phyloP scores from a whole-genome alignment of 2,113 vertebrate species.

The Sula dactylatra region DNA sequence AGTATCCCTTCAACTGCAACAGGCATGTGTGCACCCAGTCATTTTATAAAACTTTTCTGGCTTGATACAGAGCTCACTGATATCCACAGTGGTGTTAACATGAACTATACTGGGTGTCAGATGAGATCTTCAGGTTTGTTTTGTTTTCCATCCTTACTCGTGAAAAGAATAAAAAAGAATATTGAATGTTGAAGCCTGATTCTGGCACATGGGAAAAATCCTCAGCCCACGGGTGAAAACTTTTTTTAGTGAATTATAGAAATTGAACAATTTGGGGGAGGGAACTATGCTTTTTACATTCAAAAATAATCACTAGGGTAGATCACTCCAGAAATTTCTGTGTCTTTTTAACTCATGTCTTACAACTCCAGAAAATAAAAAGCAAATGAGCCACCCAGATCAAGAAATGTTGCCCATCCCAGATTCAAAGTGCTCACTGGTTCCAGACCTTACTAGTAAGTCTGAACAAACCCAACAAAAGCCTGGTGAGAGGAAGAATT shows the following conservation, averaged over 20 bases:
- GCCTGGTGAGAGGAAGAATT: not conserved
- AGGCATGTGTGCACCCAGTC: not conserved
- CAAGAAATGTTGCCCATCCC: not conserved
- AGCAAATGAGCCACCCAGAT: not conserved
- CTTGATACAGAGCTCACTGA: not conserved
- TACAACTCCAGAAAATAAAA: not conserved
- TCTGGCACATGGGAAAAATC: not conserved
- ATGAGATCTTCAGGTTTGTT: not conserved
- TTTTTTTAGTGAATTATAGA: not conserved
- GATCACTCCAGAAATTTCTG: not conserved
- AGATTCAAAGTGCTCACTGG: not conserved
- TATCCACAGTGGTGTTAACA: not conserved
- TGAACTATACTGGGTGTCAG: not conserved
- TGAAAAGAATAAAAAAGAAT: not conserved
- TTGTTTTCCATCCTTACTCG: not conserved
- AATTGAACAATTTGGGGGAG: not conserved
- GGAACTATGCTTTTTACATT: not conserved
- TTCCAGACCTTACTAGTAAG: not conserved
- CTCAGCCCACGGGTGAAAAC: not conserved
- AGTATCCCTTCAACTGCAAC: not conserved
- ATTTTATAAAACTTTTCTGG: not conserved
- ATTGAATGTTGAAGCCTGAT: not conserved
- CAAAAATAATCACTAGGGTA: not conserved
- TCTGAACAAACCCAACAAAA: not conserved
- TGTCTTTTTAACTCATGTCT: not conserved